A percentile compares a stretch with the other conserved stretches of the same genome.
Conservation (phyloP, 2,797 vertebrate genomes). For the Ctenochaetus hawaiiensis region DNA sequence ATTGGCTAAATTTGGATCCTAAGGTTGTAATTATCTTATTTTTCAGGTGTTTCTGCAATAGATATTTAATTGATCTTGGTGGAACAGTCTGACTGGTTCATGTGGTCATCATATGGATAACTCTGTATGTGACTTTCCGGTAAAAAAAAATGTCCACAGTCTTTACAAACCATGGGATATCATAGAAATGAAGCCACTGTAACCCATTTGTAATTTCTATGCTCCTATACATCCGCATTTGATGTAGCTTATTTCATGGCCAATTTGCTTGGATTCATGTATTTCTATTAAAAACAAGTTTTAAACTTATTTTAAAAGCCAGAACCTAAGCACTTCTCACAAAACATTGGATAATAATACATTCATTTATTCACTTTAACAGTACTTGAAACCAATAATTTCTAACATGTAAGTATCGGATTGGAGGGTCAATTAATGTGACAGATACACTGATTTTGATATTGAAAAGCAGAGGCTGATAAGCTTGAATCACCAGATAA, state of each 20-base stretch:
- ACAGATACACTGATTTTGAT: constrained; percentile 6
- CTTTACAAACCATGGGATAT: not conserved
- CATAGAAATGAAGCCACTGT: not conserved
- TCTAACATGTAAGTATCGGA: not conserved
- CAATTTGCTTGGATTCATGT: not conserved
- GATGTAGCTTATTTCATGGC: not conserved
- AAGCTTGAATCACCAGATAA: constrained; percentile 7
- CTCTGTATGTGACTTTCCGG: not conserved
- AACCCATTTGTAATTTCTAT: not conserved
- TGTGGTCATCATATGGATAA: not conserved
- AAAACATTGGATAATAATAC: constrained; percentile 12
- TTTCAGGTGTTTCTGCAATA: constrained; percentile 14
- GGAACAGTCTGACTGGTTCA: not conserved
- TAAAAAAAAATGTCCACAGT: not conserved
- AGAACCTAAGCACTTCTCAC: not conserved
- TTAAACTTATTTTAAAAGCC: constrained; percentile 5
- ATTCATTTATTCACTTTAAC: not conserved
- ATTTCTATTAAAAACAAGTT: not conserved
- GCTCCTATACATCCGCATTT: not conserved
- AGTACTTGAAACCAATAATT: constrained; percentile 8
- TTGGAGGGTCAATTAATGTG: not conserved
- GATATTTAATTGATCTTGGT: no score
- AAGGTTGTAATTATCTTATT: not conserved
- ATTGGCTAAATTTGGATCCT: not conserved
- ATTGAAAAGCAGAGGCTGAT: not conserved